Evolutionary conservation across 2,797 vertebrate genomes (phyloP), one percentile per base, ranked within the genome.

Genomic region (Anomalospiza imberbis): DNA sequence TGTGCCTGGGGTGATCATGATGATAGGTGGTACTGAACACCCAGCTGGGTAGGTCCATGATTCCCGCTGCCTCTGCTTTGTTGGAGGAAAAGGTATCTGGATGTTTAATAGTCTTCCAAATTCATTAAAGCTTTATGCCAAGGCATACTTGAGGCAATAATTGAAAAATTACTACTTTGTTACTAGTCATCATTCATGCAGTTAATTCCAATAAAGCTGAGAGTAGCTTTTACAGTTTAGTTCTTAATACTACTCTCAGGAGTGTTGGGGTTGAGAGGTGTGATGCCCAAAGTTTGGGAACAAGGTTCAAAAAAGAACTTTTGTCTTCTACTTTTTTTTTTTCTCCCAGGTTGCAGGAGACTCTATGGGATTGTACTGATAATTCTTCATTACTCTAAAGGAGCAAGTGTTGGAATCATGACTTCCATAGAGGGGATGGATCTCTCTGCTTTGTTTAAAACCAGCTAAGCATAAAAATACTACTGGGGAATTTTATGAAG

Each of bases 1-100:
- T 82, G 40, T 88, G 85, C 88, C 94, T 96, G 83, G 26, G 80
- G 93, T 85, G 71, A 16, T 68, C 73, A 53, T 47, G 79, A 45
- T 24, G 51, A 34, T 95, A 82, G 75, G 89, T 95, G 73, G 79
- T 60, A 84, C 62, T 10, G 55, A 89, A 42, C 45, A 77, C 32
- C 36, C 12, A 1, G 6, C 36, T 68, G 68, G 20, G 45, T 77
- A 77, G 21, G 24, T 42, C 50, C 13, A 1, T 2, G 3, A 22
- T 61, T 76, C 44, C 40, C 1, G 2, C 32, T 89, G 65, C n/a
- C 17, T 75, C 51, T 88, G 65, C 70, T 89, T 83, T 89, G 53
- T 83, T 3, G 5, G 45, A 80, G 45, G 17, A 63, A 40, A 50
- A 73, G 14, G 10, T 60, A 36, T 62, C 32, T 84, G 36, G 8